Evolutionary conservation across 2,113 vertebrate genomes (phyloP).

Genomic region (Lamprotornis superbus): DNA sequence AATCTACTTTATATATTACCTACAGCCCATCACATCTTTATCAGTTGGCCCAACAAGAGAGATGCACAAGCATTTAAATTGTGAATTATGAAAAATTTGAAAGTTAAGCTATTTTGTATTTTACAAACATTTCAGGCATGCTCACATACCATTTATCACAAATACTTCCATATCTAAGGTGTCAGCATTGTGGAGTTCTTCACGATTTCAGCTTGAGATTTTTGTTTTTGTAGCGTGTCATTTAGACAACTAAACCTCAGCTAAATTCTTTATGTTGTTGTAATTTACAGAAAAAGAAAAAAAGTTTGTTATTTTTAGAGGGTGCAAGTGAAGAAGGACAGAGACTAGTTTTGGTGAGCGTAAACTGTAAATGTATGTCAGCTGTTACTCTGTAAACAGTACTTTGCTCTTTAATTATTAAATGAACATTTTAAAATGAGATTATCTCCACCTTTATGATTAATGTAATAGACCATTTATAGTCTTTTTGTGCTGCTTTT

Average conservation of each 20-base stretch:
- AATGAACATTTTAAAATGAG: background rate
- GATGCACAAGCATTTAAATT: background rate
- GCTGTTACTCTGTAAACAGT: background rate
- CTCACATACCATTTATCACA: background rate
- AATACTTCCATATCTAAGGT: background rate
- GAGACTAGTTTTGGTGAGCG: background rate
- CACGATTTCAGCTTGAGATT: background rate
- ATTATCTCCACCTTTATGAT: background rate
- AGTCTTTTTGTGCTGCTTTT: background rate
- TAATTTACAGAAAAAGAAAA: background rate
- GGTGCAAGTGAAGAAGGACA: background rate
- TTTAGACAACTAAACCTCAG: background rate
- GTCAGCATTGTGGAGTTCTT: background rate
- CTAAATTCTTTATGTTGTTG: background rate
- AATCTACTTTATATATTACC: background rate
- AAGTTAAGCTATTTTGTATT: background rate
- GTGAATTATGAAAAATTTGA: background rate
- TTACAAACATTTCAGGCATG: background rate
- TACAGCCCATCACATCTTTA: background rate
- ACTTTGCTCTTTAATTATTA: conserved; percentile 1
- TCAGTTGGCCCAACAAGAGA: background rate
- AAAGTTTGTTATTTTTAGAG: background rate
- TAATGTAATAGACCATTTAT: background rate
- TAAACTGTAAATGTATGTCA: background rate
- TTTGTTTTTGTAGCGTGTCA: background rate